phyloP scores from a whole-genome alignment of 2,113 vertebrate species.

The Hemicordylus capensis region DNA sequence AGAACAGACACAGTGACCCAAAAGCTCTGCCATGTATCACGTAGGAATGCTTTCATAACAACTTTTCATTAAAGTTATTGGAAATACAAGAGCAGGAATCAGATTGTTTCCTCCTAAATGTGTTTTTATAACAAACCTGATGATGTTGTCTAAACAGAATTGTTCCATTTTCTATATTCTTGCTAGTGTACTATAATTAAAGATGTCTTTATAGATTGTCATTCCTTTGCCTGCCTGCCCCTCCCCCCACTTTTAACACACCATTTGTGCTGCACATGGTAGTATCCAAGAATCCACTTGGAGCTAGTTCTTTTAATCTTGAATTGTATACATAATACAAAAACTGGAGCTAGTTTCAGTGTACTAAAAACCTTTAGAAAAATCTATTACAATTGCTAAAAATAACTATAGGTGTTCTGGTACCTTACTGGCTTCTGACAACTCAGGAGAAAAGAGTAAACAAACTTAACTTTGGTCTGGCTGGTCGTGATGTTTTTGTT shows the following conservation, averaged over 20 bases:
- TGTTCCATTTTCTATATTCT: not conserved
- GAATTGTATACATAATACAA: too few relatives aligned
- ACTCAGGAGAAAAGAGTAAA: not conserved
- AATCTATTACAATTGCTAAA: accelerated
- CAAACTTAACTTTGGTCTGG: not conserved
- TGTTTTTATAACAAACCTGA: not conserved
- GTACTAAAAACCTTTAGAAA: not conserved
- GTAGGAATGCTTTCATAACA: not conserved
- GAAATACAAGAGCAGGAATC: too few relatives aligned
- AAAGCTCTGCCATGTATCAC: not conserved
- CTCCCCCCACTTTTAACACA: not conserved
- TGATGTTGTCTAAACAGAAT: not conserved
- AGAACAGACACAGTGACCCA: not conserved
- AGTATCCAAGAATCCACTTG: not conserved
- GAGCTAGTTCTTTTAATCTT: too few relatives aligned
- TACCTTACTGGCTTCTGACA: not conserved
- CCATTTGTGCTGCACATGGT: not conserved
- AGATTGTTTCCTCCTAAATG: not conserved
- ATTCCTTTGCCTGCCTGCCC: not conserved
- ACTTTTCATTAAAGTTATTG: not conserved
- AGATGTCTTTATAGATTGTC: not conserved
- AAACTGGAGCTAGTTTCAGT: not conserved
- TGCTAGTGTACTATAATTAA: not conserved
- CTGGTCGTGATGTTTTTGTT: too few relatives aligned
- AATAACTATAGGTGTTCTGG: not conserved